phyloP scores from a whole-genome alignment of 1,140 invertebrate genomes.

The Periplaneta americana region DNA sequence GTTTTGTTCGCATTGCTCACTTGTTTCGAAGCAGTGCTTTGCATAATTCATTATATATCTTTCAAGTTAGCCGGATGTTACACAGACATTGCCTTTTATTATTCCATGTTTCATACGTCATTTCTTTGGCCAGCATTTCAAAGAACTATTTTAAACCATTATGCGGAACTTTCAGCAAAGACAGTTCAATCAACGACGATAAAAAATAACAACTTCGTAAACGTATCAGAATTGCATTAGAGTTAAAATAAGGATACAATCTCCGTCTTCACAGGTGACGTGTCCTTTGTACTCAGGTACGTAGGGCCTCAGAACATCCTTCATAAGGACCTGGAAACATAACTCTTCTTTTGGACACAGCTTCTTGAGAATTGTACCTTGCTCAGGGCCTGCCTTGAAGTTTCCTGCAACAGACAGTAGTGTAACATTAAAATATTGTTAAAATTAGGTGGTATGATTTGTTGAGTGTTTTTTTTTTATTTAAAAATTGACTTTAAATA shows the following conservation, averaged over 20 bases:
- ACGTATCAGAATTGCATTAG: background rate
- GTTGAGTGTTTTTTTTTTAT: no score
- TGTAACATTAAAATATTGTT: no score
- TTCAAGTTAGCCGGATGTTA: background rate
- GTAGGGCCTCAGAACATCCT: constrained; percentile 78
- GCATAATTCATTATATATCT: background rate
- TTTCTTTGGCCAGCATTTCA: background rate
- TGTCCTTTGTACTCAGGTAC: constrained; percentile 88
- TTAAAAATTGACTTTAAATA: no score
- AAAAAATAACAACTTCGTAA: background rate
- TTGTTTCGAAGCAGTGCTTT: background rate
- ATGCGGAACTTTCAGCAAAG: background rate
- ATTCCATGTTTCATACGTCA: background rate
- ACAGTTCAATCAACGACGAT: background rate
- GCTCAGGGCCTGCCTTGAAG: constrained; percentile 87
- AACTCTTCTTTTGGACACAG: constrained; percentile 82
- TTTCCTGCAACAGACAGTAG: constrained; percentile 59
- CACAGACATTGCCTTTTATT: background rate
- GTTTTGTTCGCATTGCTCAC: background rate
- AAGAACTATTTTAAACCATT: background rate
- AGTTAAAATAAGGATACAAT: constrained; percentile 69
- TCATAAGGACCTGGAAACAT: constrained; percentile 68
- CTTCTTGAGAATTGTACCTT: constrained; percentile 92
- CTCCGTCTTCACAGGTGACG: constrained; percentile 69
- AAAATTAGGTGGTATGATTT: no score